phyloP scores from a whole-genome alignment of 2,113 vertebrate species.

The Myanophis thanlyinensis region DNA sequence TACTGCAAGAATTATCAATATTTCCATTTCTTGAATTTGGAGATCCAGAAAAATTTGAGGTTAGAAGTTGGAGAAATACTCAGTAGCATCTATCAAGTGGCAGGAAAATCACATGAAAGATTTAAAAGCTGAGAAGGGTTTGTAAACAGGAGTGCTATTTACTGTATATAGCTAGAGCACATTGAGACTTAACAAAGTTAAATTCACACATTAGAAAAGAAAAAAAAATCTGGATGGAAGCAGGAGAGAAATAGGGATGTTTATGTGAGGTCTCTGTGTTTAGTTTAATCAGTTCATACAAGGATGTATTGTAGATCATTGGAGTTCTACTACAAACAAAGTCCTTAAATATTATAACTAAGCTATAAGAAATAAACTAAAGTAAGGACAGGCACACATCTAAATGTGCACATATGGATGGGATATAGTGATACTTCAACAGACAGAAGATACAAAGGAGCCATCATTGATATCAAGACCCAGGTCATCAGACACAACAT shows the following conservation, averaged over 20 bases:
- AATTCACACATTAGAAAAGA: not conserved
- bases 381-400: not conserved
- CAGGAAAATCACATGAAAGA: not conserved
- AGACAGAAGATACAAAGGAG: not conserved
- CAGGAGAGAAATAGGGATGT: not conserved
- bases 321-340: not conserved
- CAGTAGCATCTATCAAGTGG: not conserved
- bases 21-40: not conserved
- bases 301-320: not conserved
- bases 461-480: not conserved
- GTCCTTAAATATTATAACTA: not conserved
- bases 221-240: not conserved
- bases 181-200: not conserved
- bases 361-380: not conserved
- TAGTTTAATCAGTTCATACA: not conserved
- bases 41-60: conserved; percentile 9
- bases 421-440: not conserved
- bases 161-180: not conserved
- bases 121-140: not conserved
- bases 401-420: not conserved
- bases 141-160: not conserved
- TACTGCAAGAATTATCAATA: not conserved
- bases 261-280: not conserved
- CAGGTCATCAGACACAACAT: not conserved
- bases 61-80: not conserved